Evolutionary conservation across 2,797 vertebrate genomes (phyloP).

Genomic region (Anguilla pacifica): DNA sequence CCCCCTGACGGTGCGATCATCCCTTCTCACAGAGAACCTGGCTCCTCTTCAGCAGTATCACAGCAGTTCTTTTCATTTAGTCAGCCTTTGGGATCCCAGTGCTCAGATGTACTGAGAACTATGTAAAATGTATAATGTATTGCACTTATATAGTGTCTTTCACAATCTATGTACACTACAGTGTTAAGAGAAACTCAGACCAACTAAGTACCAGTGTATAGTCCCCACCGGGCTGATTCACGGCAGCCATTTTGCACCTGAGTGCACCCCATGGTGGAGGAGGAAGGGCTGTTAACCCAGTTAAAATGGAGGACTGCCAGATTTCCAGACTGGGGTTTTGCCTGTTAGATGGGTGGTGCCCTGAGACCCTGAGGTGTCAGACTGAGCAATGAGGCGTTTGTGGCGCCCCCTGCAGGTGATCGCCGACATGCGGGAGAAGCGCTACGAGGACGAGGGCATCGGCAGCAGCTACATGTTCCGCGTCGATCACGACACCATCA

Average conservation of each 20-base stretch:
- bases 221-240: too few species aligned
- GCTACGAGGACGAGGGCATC: conserved; percentile 92
- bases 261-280: not conserved
- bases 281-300: not conserved
- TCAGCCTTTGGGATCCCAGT: not conserved
- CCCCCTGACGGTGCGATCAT: not conserved
- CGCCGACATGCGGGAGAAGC: conserved; percentile 93
- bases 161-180: not conserved
- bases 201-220: too few species aligned
- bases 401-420: conserved; percentile 75
- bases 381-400: not conserved
- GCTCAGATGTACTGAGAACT: not conserved
- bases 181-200: too few species aligned
- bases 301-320: not conserved
- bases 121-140: not conserved
- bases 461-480: conserved; percentile 98
- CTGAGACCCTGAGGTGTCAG: not conserved
- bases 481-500: conserved; percentile 94
- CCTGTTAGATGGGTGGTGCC: not conserved
- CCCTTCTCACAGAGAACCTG: not conserved
- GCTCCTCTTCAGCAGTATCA: not conserved
- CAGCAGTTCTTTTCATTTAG: too few species aligned
- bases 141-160: not conserved
- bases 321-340: not conserved
- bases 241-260: not conserved